Conservation (phyloP, 2,797 vertebrate species). For the Clarias platycephalus region DNA sequence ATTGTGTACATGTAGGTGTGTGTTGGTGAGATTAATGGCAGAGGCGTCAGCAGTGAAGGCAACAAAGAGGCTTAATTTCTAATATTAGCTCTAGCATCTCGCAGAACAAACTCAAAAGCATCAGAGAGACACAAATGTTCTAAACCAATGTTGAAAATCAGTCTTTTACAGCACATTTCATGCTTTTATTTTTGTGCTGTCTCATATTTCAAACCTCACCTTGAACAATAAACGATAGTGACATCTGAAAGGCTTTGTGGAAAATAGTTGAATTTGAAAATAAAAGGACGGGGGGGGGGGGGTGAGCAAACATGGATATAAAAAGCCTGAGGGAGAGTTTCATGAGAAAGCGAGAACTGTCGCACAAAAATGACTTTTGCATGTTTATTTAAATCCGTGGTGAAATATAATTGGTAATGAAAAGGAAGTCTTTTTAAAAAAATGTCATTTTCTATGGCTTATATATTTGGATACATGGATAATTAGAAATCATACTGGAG, state of each 20-base stretch:
- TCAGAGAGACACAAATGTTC: slow-evolving; percentile 6
- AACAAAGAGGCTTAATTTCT: slow-evolving; percentile 25
- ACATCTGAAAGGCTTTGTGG: slow-evolving; percentile 4
- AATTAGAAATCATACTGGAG: not conserved
- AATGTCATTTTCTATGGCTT: not conserved
- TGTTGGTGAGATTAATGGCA: slow-evolving; percentile 22
- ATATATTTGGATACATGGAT: not conserved
- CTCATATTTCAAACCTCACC: slow-evolving; percentile 29
- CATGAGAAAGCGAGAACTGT: not conserved
- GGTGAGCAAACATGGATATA: not conserved
- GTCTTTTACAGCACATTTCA: slow-evolving; percentile 8
- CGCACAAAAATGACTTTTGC: not conserved
- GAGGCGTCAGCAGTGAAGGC: not conserved
- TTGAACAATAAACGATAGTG: slow-evolving; percentile 3
- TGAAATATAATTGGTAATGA: not conserved
- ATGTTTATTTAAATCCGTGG: not conserved
- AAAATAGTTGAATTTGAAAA: not conserved
- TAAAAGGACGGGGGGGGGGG: not conserved
- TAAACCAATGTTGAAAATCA: not conserved
- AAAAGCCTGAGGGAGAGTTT: not conserved
- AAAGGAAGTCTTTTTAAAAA: not conserved
- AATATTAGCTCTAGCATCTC: not conserved
- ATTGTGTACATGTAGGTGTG: not conserved
- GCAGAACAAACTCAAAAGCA: not conserved
- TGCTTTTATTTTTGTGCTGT: slow-evolving; percentile 10